These are phyloP conservation scores for Rousettus leschenaultii DNA, from an alignment of 2,113 vertebrate species.

Conservation along the genomic window DNA sequence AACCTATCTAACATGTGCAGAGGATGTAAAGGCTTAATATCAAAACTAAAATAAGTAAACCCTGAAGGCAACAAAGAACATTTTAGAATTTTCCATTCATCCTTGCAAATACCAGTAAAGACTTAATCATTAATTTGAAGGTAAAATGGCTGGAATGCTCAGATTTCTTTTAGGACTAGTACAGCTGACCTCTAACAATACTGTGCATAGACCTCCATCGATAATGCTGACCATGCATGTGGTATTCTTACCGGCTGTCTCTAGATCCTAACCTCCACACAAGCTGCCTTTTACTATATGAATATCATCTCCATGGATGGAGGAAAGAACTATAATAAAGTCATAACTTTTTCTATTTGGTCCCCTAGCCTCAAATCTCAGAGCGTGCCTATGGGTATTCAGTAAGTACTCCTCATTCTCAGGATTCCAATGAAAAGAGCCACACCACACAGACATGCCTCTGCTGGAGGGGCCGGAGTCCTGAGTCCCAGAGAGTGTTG, in stretches of 20 bases:
- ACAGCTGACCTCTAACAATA: neutral
- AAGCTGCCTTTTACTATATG: neutral
- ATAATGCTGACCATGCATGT: neutral
- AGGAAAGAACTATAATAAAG: neutral
- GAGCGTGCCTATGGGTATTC: neutral
- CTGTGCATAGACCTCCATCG: accelerated
- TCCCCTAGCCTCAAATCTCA: neutral
- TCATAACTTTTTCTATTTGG: neutral
- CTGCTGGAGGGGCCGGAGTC: neutral
- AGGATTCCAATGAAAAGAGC: neutral
- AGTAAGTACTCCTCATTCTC: neutral
- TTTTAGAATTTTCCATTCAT: conserved; percentile 1
- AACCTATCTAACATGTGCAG: neutral
- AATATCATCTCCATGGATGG: neutral
- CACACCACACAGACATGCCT: neutral
- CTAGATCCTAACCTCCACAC: neutral
- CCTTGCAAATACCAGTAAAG: neutral
- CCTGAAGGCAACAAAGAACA: neutral
- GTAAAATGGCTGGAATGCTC: neutral
- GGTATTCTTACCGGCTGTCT: neutral
- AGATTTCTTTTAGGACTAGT: neutral
- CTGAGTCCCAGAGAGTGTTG: neutral
- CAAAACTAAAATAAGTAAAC: conserved; percentile 20
- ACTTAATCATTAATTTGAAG: neutral
- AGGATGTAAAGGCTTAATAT: neutral